Evolutionary conservation across 2,888 invertebrate genomes (phyloP).

Genomic region (Plebejus argus): DNA sequence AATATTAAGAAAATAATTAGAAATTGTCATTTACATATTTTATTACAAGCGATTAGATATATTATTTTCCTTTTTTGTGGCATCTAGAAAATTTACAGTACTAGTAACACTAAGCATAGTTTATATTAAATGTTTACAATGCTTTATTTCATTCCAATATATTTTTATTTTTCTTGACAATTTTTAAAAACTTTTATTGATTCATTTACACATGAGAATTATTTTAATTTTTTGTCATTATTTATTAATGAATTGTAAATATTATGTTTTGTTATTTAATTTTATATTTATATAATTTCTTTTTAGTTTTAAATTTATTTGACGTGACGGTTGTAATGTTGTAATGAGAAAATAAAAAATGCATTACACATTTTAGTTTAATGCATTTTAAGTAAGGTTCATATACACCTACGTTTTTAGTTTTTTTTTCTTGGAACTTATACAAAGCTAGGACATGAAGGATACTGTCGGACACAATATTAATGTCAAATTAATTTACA

Average conservation of each 20-base stretch:
- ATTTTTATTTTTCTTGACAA: conserved; percentile 48
- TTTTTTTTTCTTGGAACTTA: neutral
- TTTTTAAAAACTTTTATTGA: conserved; percentile 46
- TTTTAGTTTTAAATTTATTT: conserved; percentile 55
- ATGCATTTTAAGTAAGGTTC: neutral
- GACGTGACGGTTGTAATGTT: conserved; percentile 45
- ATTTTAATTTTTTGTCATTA: conserved; percentile 64
- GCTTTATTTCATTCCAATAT: conserved; percentile 58
- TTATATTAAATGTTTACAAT: conserved; percentile 38
- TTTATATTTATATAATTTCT: conserved; percentile 69
- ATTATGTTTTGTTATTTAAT: conserved; percentile 80
- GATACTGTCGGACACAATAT: neutral
- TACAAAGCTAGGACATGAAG: neutral
- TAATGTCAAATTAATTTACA: conserved; percentile 8
- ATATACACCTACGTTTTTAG: neutral
- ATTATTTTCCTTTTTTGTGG: conserved; percentile 29
- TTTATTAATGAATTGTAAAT: conserved; percentile 79
- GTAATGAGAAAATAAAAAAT: conserved; percentile 43
- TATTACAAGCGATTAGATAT: conserved; percentile 10
- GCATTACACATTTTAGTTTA: conserved; percentile 41
- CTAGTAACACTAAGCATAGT: conserved; percentile 42
- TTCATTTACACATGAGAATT: conserved; percentile 50
- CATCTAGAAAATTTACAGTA: conserved; percentile 39
- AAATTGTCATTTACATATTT: conserved; percentile 10
- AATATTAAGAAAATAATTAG: conserved; percentile 20